Percentiles rank a stretch among this genome's conserved stretches.
Evolutionary conservation across 1,140 invertebrate genomes (phyloP).

Genomic region (Drosophila mauritiana): DNA sequence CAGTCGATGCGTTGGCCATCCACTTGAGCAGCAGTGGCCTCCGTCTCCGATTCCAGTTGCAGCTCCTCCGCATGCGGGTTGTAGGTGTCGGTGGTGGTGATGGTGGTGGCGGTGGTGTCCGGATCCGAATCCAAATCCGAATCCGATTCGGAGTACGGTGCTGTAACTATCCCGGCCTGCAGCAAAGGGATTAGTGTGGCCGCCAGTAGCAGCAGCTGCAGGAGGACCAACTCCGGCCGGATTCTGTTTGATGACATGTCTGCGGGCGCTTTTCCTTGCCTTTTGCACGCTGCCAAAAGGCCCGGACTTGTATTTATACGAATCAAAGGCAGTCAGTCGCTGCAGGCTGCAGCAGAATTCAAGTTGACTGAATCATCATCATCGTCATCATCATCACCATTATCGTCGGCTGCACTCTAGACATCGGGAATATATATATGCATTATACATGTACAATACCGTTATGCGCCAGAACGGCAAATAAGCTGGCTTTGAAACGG

Average conservation of each 20-base stretch:
- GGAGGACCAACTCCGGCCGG: conserved; percentile 19
- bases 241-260: conserved; percentile 55
- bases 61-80: no score
- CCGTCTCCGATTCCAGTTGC: background rate
- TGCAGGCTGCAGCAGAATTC: background rate
- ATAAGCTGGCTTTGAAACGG: background rate
- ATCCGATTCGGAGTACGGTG: background rate
- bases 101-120: conserved; percentile 6
- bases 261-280: conserved; percentile 32
- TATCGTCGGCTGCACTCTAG: conserved; percentile 35
- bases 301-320: conserved; percentile 71
- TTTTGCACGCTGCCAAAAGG: conserved; percentile 40
- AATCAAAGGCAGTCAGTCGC: conserved; percentile 13
- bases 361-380: conserved; percentile 19
- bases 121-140: background rate
- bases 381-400: conserved; percentile 4
- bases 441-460: conserved; percentile 29
- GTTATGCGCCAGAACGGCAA: conserved; percentile 28
- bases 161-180: conserved; percentile 36
- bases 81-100: background rate
- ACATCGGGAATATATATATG: background rate
- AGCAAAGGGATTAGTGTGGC: conserved; percentile 50
- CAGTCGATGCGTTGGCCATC: conserved; percentile 62
- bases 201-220: conserved; percentile 37
- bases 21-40: conserved; percentile 12